A percentile compares a stretch with the other conserved stretches of the same genome.
These are phyloP conservation scores for Hyposoter dolosus DNA, from an alignment of 2,888 invertebrate species.

Conservation along the genomic window DNA sequence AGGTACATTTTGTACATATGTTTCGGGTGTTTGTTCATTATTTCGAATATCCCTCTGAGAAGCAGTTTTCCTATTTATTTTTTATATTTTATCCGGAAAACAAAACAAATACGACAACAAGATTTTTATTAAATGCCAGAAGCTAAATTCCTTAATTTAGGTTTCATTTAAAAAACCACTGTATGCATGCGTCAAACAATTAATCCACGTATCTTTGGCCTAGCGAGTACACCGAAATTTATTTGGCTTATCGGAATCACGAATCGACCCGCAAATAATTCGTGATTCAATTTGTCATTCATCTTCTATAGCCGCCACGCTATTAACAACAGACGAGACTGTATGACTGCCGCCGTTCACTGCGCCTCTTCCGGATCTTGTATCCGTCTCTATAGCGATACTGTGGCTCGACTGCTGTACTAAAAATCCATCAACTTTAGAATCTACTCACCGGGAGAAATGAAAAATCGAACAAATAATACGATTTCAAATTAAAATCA, in stretches of 20 bases:
- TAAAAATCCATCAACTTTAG: not conserved
- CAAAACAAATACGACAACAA: not conserved
- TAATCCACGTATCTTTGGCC: not conserved
- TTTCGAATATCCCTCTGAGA: conserved; percentile 2
- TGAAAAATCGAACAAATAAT: no score
- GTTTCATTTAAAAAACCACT: not conserved
- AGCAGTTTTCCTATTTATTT: not conserved
- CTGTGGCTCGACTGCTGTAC: not conserved
- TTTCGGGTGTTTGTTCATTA: not conserved
- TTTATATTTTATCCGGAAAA: not conserved
- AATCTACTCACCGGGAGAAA: no score
- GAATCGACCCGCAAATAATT: not conserved
- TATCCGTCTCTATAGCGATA: not conserved
- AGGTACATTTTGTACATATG: not conserved
- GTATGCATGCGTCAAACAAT: not conserved
- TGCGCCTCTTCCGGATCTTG: not conserved
- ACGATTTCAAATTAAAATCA: no score
- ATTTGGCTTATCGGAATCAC: not conserved
- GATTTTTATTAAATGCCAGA: not conserved
- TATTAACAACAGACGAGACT: not conserved
- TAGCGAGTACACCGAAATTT: not conserved
- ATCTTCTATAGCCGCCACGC: not conserved
- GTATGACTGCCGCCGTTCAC: not conserved
- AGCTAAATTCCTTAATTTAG: not conserved
- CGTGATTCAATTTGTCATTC: not conserved